phyloP scores from a whole-genome alignment of 37 sponge, comb jelly and placozoan species.

The Crambe crambe region DNA sequence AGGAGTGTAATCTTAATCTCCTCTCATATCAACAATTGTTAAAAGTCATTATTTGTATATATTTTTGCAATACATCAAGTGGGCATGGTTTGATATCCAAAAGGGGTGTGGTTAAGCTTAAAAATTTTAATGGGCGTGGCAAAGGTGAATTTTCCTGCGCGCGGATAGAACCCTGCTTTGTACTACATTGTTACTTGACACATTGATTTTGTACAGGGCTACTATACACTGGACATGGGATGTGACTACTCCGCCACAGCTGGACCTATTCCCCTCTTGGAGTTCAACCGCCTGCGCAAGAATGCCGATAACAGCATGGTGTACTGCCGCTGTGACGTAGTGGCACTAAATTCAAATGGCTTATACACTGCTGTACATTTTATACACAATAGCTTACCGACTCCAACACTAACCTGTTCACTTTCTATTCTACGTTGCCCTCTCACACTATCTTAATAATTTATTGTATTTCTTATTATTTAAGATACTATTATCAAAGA shows the following conservation, averaged over 20 bases:
- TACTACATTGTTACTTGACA: too few relatives aligned
- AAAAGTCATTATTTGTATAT: too few relatives aligned
- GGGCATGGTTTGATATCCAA: not conserved
- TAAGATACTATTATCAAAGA: too few relatives aligned
- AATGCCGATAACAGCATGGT: not conserved
- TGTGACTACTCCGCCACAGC: not conserved
- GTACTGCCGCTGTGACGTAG: not conserved
- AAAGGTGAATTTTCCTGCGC: not conserved
- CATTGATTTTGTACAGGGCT: not conserved
- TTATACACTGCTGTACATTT: not conserved
- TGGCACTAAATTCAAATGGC: not conserved
- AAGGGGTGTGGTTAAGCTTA: not conserved
- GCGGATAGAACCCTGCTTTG: not conserved
- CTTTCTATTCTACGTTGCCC: not conserved
- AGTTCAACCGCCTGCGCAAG: not conserved
- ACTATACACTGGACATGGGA: not conserved
- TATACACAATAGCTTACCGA: not conserved
- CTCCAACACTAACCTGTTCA: not conserved
- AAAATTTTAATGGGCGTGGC: not conserved
- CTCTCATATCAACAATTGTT: too few relatives aligned
- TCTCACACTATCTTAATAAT: too few relatives aligned
- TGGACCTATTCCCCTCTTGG: not conserved
- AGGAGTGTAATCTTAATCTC: too few relatives aligned
- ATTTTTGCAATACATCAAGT: too few relatives aligned
- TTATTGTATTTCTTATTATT: too few relatives aligned